Percentiles rank a stretch among this genome's conserved stretches.
These are phyloP conservation scores for Hemiscyllium ocellatum DNA, from an alignment of 2,113 vertebrate species.

Conservation along the genomic window DNA sequence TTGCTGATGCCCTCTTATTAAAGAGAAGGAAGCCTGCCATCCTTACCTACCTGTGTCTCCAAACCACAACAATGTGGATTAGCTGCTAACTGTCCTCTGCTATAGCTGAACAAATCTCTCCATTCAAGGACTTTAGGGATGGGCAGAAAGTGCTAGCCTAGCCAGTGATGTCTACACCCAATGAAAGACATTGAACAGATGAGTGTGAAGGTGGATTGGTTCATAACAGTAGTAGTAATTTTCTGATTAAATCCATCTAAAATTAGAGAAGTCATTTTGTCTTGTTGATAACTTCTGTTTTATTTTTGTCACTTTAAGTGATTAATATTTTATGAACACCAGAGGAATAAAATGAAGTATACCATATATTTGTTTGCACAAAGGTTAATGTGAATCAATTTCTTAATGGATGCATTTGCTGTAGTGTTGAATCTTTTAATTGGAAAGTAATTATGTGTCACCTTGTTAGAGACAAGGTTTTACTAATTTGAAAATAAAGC, in stretches of 20 bases:
- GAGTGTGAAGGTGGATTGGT: background rate
- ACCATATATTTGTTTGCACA: conserved; percentile 31
- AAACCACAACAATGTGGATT: too few relatives aligned
- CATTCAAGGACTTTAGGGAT: too few relatives aligned
- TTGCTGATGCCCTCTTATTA: too few relatives aligned
- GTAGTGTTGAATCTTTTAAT: conserved; percentile 25
- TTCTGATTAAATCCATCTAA: background rate
- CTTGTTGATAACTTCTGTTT: background rate
- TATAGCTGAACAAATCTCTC: too few relatives aligned
- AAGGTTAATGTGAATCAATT: conserved; percentile 31
- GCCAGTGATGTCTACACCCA: too few relatives aligned
- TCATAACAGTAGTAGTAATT: background rate
- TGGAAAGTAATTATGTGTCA: conserved; percentile 34
- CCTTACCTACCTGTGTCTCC: too few relatives aligned
- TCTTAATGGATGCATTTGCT: background rate
- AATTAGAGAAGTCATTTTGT: background rate
- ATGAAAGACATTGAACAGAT: too few relatives aligned
- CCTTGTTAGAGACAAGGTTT: background rate
- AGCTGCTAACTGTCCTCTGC: too few relatives aligned
- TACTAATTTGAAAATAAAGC: conserved; percentile 6
- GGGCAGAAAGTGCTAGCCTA: too few relatives aligned
- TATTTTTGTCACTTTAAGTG: background rate
- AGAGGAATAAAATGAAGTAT: conserved; percentile 11
- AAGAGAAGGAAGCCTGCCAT: too few relatives aligned
- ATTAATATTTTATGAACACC: conserved; percentile 7